Conservation (phyloP, 2,113 vertebrate genomes). For the Cavia porcellus region DNA sequence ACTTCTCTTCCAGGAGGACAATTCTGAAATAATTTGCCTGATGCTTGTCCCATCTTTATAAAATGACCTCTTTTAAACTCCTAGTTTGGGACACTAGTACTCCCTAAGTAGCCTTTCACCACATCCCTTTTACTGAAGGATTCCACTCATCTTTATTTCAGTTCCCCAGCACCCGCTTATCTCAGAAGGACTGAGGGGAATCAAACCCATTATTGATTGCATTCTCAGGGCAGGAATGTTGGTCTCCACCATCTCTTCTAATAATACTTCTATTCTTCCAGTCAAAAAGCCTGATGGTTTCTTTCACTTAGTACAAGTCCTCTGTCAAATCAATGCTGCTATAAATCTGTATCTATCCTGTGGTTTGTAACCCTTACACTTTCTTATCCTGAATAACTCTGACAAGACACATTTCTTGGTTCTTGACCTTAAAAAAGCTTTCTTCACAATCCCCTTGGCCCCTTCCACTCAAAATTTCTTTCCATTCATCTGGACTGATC, state of each 20-base stretch:
- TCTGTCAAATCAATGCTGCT: not conserved
- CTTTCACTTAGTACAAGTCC: not conserved
- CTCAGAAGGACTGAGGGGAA: not conserved
- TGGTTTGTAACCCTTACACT: not conserved
- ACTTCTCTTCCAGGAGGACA: not conserved
- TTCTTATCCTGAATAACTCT: not conserved
- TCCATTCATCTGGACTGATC: not conserved
- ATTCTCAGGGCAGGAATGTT: not conserved
- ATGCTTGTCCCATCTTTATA: not conserved
- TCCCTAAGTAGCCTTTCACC: not conserved
- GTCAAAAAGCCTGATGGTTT: not conserved
- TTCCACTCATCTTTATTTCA: not conserved
- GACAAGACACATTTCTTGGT: not conserved
- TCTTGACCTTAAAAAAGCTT: not conserved
- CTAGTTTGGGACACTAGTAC: not conserved
- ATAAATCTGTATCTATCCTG: not conserved
- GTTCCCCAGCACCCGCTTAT: not conserved
- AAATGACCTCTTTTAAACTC: not conserved
- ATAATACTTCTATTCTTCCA: not conserved
- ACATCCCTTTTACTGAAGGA: not conserved
- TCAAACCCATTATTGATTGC: not conserved
- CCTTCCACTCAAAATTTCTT: not conserved
- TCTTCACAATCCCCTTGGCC: not conserved
- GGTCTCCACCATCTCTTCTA: not conserved
- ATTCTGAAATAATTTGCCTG: not conserved